Base-by-base conservation (phyloP, 2,797 vertebrate species). In the Scarus forsteni region DNA sequence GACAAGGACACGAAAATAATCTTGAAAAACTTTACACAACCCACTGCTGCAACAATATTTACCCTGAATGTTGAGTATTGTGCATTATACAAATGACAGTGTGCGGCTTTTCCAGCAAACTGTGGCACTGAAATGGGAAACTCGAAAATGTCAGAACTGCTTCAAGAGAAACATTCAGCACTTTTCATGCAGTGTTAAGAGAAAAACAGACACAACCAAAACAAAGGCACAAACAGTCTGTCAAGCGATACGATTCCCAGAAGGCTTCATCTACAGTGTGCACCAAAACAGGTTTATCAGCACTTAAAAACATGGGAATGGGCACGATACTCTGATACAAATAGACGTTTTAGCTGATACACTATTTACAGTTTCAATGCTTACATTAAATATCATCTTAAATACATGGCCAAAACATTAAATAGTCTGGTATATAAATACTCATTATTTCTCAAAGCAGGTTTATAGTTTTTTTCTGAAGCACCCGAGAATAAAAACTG, bases 371-470 rank as follows among this genome's bases (percentile, higher is more conserved):
- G 57, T 36, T 74, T 59, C 42, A 70, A 60, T 57, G 43, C 70
- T 66, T 60, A 78, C 60, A 78, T 89, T 89, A 90, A 90, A 91
- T 86, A 91, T 51, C 70, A 66, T 79, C 69, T 84, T 82, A 81
- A 85, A 88, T 87, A 86, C 59, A 77, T 71, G 58, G 75, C 75
- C 77, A 83, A 75, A 70, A 66, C 71, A 77, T 89, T 85, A 81
- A 86, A 87, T 84, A 85, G 56, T 58, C 64, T 61, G 38, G 55
- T 56, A 75, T 79, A 89, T 91, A 90, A 87, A 91, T 89, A 91
- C 58, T 72, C 59, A 63, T 27, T 75, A 76, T 78, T 61, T 77
- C 58, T 54, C 59, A 85, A 81, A 71, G 65, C 43, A 57, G 36
- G 45, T 72, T 63, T 52, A 15, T 43, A 40, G n/a, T 45, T 52